Percentiles rank a stretch among this genome's conserved stretches.
Evolutionary conservation across 2,797 vertebrate genomes (phyloP).

Genomic region (Gallinago solitaria): DNA sequence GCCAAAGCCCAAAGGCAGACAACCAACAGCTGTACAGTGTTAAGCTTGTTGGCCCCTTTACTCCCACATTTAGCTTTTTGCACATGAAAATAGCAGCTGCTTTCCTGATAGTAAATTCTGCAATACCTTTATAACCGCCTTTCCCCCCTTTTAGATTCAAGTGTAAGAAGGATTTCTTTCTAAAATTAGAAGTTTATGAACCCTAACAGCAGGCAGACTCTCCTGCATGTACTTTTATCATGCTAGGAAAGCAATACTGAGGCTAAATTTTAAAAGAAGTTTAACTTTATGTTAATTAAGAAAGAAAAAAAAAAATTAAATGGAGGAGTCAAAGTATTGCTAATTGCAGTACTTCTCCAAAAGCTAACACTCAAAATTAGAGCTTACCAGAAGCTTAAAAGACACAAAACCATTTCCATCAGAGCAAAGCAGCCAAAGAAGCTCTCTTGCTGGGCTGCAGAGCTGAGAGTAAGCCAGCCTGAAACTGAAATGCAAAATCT

Average conservation of each 20-base stretch:
- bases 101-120: constrained; percentile 38
- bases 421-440: background rate
- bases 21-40: background rate
- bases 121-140: background rate
- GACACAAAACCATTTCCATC: background rate
- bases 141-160: background rate
- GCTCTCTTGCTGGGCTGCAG: background rate
- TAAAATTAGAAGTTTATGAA: background rate
- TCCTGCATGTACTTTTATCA: background rate
- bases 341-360: background rate
- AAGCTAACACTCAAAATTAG: background rate
- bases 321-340: background rate
- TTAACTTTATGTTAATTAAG: background rate
- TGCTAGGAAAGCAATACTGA: background rate
- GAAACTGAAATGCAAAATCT: background rate
- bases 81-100: constrained; percentile 23
- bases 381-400: background rate
- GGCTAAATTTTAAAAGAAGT: background rate
- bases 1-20: background rate
- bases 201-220: background rate
- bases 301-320: background rate
- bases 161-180: constrained; percentile 17
- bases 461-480: background rate
- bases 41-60: background rate
- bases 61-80: constrained; percentile 7